Evolutionary conservation across 2,113 vertebrate species (phyloP).

Genomic region (Piaya cayana): DNA sequence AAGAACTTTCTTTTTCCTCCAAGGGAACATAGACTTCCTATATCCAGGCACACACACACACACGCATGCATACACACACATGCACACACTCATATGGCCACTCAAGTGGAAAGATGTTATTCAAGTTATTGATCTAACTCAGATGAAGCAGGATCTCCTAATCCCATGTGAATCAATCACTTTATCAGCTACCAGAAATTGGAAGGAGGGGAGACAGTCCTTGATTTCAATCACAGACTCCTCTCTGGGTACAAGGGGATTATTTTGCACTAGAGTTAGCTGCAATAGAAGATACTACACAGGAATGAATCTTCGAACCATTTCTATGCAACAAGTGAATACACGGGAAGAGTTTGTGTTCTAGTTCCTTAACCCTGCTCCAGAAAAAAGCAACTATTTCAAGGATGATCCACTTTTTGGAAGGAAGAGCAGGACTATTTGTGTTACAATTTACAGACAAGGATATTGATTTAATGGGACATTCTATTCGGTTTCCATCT

Average conservation of each 20-base stretch:
- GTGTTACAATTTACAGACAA: neutral
- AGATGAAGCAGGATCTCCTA: neutral
- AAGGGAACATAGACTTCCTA: neutral
- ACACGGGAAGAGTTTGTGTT: neutral
- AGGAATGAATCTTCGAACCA: neutral
- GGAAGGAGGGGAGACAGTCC: rapidly evolving
- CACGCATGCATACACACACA: neutral
- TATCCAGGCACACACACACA: neutral
- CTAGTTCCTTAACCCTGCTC: neutral
- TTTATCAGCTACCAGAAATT: neutral
- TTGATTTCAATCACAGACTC: neutral
- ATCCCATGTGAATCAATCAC: neutral
- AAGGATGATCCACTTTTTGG: neutral
- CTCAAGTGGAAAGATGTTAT: neutral
- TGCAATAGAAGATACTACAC: neutral
- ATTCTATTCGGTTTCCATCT: neutral
- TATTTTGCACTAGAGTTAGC: neutral
- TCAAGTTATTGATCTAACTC: neutral
- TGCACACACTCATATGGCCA: neutral
- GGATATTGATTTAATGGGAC: neutral
- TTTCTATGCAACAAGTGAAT: neutral
- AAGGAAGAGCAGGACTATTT: neutral
- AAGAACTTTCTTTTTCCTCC: neutral
- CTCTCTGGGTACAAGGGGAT: neutral
- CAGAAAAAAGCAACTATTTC: neutral